Evolutionary conservation across 2,797 vertebrate species (phyloP), one percentile per base, ranked within the genome.

Genomic region (Gambusia yucatana): DNA sequence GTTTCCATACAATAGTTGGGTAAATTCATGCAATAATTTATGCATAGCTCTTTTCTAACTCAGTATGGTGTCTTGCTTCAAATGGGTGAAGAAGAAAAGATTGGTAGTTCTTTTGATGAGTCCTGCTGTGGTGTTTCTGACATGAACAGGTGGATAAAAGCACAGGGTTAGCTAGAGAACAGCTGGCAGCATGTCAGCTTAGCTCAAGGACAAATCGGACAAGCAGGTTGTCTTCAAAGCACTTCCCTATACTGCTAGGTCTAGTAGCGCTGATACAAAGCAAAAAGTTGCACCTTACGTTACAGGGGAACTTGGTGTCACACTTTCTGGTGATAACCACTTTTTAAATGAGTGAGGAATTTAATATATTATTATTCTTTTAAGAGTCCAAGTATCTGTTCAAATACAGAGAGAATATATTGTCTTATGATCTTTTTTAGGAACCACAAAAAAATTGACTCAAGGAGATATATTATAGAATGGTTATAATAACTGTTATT

Each of bases 71-170:
- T 47, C 11, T 36, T 36, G 16, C 36, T 11, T 67, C 36, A 22
- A 67, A 67, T 41, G 8, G 39, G 63, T 41, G 63, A 67, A 67
- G 63, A 67, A 41, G 63, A 65, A 22, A 39, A 41, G 36, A 41
- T 30, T 41, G n/a, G 61, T 77, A 3, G 14, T 13, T 33, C 4
- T 33, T 75, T 41, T 14, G 61, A 70, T 36, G 36, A 86, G 65
- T 70, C 41, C 39, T 39, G 28, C 14, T 14, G 20, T 43, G 43
- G 16, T 57, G 47, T 44, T 82, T 72, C 44, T 46, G 6, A 41
- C 13, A 33, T 79, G 43, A 63, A 81, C 80, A 79, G 84, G 83
- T 86, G 83, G 74, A 76, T 50, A 76, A 72, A 72, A 82, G 59
- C 28, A 70, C 73, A 44, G 80, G 65, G 75, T 84, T 44, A 69